Evolutionary conservation across 2,797 vertebrate genomes (phyloP), one percentile per base, ranked within the genome.

Genomic region (Crypturellus tataupa): DNA sequence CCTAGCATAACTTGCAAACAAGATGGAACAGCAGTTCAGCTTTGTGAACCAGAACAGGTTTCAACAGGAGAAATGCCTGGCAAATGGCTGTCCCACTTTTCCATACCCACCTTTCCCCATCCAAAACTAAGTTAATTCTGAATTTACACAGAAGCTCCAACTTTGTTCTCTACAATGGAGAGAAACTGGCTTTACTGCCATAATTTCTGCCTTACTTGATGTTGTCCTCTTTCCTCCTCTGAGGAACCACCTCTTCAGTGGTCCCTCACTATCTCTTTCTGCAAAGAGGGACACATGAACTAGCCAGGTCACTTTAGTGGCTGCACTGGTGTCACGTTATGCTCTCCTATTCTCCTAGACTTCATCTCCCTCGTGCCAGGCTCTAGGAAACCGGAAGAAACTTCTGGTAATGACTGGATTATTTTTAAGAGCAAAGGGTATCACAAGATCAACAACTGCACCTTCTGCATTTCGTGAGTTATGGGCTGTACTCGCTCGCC

Each of bases 371-470:
- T 78, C 31, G 85, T 96, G 82, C 89, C 92, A 94, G 72, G 89
- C 86, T 85, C 20, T 59, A 79, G 67, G 69, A 95, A 95, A 85
- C 7, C 10, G 59, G 85, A 87, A 72, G 47, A 83, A 93, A 87
- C 65, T 88, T 79, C 78, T 69, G 68, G 87, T 88, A 95, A 78
- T 91, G 91, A 77, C 85, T 93, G 67, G 93, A 72, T 89, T 94
- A 85, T 71, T 80, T 93, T 93, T 79, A 76, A 95, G 90, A 84
- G 90, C 93, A 94, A 70, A 80, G 90, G 94, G 42, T 91, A 95
- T 94, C 90, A 10, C 80, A 93, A 91, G 80, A 97, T 93, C 94
- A 96, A 95, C 95, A 95, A 95, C 84, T 90, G 84, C 53, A 93
- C 92, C 90, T 95, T 93, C 40, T 93, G 72, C 85, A 72, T 92